phyloP scores from a whole-genome alignment of 2,113 vertebrate species.

The Ia io region DNA sequence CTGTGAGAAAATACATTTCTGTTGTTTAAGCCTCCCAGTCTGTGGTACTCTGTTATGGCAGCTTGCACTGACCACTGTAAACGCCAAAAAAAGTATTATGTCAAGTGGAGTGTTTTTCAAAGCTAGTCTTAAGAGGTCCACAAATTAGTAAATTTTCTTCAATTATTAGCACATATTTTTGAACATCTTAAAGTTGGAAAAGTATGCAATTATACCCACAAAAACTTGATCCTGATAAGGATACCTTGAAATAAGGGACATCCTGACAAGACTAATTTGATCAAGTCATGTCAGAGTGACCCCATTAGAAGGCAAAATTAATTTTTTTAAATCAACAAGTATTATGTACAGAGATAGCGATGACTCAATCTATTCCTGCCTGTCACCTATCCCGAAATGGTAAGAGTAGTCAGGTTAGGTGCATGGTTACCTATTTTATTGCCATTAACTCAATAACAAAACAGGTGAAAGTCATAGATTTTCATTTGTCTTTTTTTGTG shows the following conservation, averaged over 20 bases:
- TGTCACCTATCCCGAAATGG: background rate
- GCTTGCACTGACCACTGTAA: background rate
- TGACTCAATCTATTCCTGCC: background rate
- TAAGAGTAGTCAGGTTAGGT: background rate
- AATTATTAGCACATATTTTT: background rate
- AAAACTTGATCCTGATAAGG: background rate
- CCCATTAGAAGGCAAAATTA: background rate
- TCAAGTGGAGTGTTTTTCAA: background rate
- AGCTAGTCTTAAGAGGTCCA: background rate
- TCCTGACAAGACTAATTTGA: conserved; percentile 27
- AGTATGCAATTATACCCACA: background rate
- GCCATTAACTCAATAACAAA: background rate
- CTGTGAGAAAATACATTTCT: conserved; percentile 1
- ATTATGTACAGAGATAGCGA: background rate
- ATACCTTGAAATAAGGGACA: conserved; percentile 10
- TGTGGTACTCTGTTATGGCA: background rate
- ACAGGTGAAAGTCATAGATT: background rate
- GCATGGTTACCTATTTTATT: background rate
- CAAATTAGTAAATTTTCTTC: conserved; percentile 9
- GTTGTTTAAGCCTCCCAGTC: background rate
- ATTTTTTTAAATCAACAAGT: background rate
- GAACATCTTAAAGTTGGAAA: conserved; percentile 1
- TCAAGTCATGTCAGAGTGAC: conserved; percentile 12
- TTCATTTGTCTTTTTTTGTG: background rate
- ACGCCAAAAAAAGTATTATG: background rate